These are phyloP conservation scores for Vanessa tameamea DNA, from an alignment of 1,140 invertebrate genomes.

Conservation along the genomic window DNA sequence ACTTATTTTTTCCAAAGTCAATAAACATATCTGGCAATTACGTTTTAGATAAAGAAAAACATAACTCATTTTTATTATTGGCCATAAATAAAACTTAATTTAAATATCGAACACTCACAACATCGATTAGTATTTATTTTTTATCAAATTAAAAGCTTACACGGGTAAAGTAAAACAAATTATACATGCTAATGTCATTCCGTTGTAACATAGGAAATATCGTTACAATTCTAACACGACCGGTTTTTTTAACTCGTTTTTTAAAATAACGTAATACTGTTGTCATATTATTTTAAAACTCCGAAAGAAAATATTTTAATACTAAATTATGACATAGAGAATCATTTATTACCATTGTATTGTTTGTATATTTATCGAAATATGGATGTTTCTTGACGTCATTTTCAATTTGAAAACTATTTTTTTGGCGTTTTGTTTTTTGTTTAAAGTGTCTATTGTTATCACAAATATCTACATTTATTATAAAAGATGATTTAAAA, in stretches of 20 bases:
- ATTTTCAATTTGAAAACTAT: too few relatives aligned
- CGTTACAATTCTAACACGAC: constrained; percentile 23
- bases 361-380: too few relatives aligned
- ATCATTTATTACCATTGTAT: too few relatives aligned
- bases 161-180: background rate
- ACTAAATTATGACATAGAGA: background rate
- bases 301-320: background rate
- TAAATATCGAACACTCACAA: background rate
- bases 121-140: background rate
- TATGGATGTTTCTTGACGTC: too few relatives aligned
- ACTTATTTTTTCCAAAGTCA: background rate
- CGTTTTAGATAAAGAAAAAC: background rate
- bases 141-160: constrained; percentile 7
- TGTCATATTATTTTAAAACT: too few relatives aligned
- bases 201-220: constrained; percentile 17
- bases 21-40: background rate
- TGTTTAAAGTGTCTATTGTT: too few relatives aligned
- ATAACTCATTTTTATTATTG: constrained; percentile 11
- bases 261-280: constrained; percentile 1
- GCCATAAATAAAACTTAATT: constrained; percentile 17
- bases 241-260: background rate
- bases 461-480: too few relatives aligned
- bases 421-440: too few relatives aligned
- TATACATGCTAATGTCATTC: constrained; percentile 15
- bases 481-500: too few relatives aligned